Conservation (phyloP, 2,888 invertebrate species). For the Drosophila emarginata region DNA sequence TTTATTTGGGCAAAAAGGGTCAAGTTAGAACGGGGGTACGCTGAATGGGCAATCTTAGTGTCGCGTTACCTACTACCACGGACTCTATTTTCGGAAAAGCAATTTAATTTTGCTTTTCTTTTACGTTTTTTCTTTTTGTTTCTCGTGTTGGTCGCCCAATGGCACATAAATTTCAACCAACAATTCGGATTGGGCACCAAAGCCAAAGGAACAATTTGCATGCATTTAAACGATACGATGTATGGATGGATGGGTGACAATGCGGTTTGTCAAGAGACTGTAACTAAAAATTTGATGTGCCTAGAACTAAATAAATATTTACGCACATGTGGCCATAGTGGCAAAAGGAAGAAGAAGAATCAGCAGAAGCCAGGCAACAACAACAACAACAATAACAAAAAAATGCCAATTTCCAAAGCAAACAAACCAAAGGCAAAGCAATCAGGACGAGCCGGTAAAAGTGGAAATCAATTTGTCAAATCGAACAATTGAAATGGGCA, state of each 20-base stretch:
- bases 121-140: conserved; percentile 35
- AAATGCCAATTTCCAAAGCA: conserved; percentile 65
- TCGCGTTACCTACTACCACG: conserved; percentile 42
- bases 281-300: conserved; percentile 47
- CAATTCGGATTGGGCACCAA: conserved; percentile 38
- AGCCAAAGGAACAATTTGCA: conserved; percentile 55
- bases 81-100: conserved; percentile 75
- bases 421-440: conserved; percentile 69
- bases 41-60: conserved; percentile 43
- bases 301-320: conserved; percentile 75
- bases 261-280: conserved; percentile 12
- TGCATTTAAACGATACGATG: conserved; percentile 64
- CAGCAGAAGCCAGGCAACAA: conserved; percentile 11
- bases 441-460: conserved; percentile 60
- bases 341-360: conserved; percentile 47
- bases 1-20: conserved; percentile 51
- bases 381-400: conserved; percentile 18
- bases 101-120: conserved; percentile 69
- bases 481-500: conserved; percentile 73
- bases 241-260: conserved; percentile 13
- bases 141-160: conserved; percentile 42
- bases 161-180: conserved; percentile 72
- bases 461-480: conserved; percentile 74
- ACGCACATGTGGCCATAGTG: conserved; percentile 67
- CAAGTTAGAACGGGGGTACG: conserved; percentile 48